Conservation (phyloP, 2,888 invertebrate species). For the Caenorhabditis panamensis region DNA sequence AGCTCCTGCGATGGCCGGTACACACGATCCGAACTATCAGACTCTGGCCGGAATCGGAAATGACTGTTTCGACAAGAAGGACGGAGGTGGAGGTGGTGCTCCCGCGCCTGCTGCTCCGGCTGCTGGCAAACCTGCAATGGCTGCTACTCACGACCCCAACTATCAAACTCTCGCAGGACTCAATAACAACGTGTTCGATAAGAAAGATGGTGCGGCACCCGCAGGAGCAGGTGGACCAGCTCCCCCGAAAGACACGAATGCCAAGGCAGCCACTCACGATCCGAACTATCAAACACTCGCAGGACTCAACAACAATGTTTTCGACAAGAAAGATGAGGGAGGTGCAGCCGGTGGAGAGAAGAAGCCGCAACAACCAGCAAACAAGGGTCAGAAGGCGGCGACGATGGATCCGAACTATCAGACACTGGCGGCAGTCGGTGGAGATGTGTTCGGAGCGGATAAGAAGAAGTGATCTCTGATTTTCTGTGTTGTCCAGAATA, state of each 20-base stretch:
- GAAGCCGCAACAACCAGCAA: constrained; percentile 40
- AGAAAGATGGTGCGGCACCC: constrained; percentile 17
- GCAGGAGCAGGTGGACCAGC: constrained; percentile 10
- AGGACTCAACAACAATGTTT: no score
- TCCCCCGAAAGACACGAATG: constrained; percentile 27
- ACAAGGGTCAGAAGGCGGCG: constrained; percentile 42
- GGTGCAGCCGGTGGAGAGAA: constrained; percentile 12
- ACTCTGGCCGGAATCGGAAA: constrained; percentile 32
- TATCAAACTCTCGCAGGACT: constrained; percentile 53
- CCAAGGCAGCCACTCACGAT: constrained; percentile 33
- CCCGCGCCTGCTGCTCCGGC: neutral
- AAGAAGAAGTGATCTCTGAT: constrained; percentile 18
- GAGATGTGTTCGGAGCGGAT: constrained; percentile 36
- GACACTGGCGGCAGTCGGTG: constrained; percentile 57
- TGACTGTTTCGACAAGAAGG: constrained; percentile 21
- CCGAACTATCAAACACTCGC: constrained; percentile 53
- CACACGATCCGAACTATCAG: constrained; percentile 47
- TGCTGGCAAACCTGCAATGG: constrained; percentile 20
- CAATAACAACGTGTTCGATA: no score
- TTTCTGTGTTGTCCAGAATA: neutral
- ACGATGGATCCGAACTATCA: constrained; percentile 62
- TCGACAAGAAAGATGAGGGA: constrained; percentile 10
- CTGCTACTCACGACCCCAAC: constrained; percentile 54
- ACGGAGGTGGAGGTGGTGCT: neutral
- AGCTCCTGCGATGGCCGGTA: constrained; percentile 23